Evolutionary conservation across 2,113 vertebrate species (phyloP).

Genomic region (Dolichallabes microphthalmus): DNA sequence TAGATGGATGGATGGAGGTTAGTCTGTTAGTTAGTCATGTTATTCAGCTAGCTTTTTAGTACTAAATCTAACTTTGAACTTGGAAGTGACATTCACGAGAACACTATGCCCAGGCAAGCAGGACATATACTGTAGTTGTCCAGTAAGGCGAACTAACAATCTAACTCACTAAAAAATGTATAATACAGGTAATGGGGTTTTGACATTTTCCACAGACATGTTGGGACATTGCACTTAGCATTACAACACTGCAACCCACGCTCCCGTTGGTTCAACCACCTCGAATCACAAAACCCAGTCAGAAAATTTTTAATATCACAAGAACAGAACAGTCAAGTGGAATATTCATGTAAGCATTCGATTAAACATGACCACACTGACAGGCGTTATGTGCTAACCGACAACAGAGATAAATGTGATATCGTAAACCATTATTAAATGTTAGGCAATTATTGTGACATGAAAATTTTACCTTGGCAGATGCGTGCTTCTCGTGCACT

Average conservation of each 20-base stretch:
- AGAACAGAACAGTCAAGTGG: background rate
- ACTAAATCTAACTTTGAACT: background rate
- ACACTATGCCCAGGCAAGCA: background rate
- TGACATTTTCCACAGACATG: background rate
- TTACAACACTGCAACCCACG: background rate
- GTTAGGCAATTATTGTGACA: background rate
- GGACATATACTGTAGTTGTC: background rate
- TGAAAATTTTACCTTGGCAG: background rate
- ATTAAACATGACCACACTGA: background rate
- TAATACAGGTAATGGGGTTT: background rate
- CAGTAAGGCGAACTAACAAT: background rate
- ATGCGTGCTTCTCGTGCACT: background rate
- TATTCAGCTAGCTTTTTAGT: background rate
- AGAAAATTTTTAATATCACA: background rate
- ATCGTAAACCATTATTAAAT: background rate
- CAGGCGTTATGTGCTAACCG: background rate
- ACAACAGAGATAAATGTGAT: background rate
- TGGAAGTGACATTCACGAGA: background rate
- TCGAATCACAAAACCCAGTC: background rate
- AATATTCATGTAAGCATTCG: background rate
- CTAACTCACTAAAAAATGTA: background rate
- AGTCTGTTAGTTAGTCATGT: background rate
- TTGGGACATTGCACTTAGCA: background rate
- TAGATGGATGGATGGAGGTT: too few relatives aligned
- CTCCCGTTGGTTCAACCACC: background rate